Base-by-base conservation (phyloP, 1,140 invertebrate genomes). In the Pygmarrhopalites habei region DNA sequence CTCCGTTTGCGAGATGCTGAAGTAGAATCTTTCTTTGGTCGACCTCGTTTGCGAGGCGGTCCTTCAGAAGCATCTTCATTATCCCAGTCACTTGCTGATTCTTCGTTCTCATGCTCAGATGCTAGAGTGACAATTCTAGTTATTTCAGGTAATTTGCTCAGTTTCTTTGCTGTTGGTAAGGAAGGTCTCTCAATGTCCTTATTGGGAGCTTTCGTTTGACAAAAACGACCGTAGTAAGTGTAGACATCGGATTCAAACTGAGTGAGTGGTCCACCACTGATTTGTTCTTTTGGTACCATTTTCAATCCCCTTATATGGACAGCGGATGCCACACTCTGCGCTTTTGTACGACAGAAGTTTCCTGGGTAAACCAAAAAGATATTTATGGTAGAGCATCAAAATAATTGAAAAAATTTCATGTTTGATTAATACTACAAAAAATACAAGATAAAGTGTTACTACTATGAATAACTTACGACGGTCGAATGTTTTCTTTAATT, bases 271-370 rank as follows among this genome's bases (percentile, higher is more conserved):
- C 4, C 5, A 51, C 60, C 23, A 12, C 29, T 30, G 47, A 43
- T 39, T 57, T 29, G 10, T 26, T 26, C 39, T 29, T 60, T 63
- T 2, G 56, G 30, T 32, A 52, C 61, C 23, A 70, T 43, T 39
- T 65, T 43, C 17, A 70, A 25, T 2, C 52, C 57, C 21, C 69
- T 62, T 64, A 70, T 65, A 29, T 70, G 69, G 19, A 70, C 32
- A 2, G 69, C 69, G 2, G 69, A 70, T 17, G 69, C 69, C 14
- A 70, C 61, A 59, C 69, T 70, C 43, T 67, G 65, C 28, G 69
- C 53, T 43, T 58, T 52, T 2, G 67, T 64, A 21, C 21, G 19
- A 58, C 66, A 65, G 44, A 70, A 70, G 1, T 62, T 67, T 30
- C 69, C 69, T 70, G 15, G 14, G 21, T 29, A 53, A 62, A 44